Evolutionary conservation across 1,140 invertebrate genomes (phyloP).

Genomic region (Belonocnema kinseyi): DNA sequence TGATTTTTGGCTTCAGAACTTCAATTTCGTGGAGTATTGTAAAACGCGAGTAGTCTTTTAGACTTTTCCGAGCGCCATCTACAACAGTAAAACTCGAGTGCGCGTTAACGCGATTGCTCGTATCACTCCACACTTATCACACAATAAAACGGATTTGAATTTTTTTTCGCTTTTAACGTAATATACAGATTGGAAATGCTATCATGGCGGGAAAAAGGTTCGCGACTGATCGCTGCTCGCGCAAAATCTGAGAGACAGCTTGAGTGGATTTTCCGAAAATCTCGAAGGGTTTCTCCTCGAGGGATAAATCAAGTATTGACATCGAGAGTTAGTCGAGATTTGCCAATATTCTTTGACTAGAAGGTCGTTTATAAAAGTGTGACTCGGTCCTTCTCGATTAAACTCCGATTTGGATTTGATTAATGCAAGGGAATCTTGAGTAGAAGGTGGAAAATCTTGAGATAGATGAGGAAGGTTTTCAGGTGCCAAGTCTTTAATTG

Average conservation of each 20-base stretch:
- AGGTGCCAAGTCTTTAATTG: background rate
- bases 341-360: too few relatives aligned
- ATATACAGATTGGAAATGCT: background rate
- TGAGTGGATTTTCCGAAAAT: background rate
- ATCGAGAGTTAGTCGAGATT: too few relatives aligned
- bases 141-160: background rate
- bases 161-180: background rate
- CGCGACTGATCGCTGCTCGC: background rate
- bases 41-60: background rate
- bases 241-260: background rate
- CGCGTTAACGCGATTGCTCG: background rate
- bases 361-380: too few relatives aligned
- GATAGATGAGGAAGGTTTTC: background rate
- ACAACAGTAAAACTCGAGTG: background rate
- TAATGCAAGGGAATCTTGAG: background rate
- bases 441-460: background rate
- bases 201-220: slow-evolving; percentile 15
- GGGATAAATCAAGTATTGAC: too few relatives aligned
- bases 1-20: background rate
- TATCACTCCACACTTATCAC: background rate
- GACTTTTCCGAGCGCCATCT: background rate
- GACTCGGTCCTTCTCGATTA: too few relatives aligned
- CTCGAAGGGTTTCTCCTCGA: background rate
- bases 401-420: too few relatives aligned
- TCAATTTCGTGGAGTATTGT: background rate